Percentiles rank a stretch among this genome's conserved stretches.
Conservation (phyloP, 2,888 invertebrate species). For the Athalia circularis region DNA sequence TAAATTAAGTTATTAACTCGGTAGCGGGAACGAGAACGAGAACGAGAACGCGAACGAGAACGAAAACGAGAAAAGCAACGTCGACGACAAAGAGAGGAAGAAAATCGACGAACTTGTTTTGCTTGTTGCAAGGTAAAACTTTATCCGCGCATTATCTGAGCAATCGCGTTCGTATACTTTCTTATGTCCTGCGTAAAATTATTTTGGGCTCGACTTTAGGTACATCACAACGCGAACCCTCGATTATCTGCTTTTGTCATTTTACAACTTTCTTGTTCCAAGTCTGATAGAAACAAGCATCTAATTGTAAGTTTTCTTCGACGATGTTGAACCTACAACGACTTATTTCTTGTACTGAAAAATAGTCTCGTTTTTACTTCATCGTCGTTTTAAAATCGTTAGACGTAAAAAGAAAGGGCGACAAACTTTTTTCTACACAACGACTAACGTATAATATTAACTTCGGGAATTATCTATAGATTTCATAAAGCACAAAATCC, state of each 20-base stretch:
- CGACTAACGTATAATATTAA: neutral
- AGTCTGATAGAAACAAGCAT: constrained; percentile 23
- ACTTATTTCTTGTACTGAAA: constrained; percentile 11
- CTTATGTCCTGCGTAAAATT: neutral
- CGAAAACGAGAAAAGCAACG: constrained; percentile 9
- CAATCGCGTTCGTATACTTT: constrained; percentile 29
- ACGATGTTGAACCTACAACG: neutral
- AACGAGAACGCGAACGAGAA: neutral
- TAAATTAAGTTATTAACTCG: constrained; percentile 39
- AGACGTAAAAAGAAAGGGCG: neutral
- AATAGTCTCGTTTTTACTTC: constrained; percentile 35
- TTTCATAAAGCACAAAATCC: too few species aligned
- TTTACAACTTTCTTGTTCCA: constrained; percentile 31
- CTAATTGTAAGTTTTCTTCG: neutral
- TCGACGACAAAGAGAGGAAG: neutral
- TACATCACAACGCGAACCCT: neutral
- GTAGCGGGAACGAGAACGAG: constrained; percentile 13
- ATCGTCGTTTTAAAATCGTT: constrained; percentile 9
- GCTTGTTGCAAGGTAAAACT: constrained; percentile 19
- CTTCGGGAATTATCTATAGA: too few species aligned
- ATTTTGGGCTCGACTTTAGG: too few species aligned
- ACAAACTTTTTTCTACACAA: constrained; percentile 3
- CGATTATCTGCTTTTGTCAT: constrained; percentile 42
- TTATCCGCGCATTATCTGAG: constrained; percentile 35
- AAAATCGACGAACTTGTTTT: neutral